Conservation (phyloP, 2,113 vertebrate genomes). For the Pagrus major region DNA sequence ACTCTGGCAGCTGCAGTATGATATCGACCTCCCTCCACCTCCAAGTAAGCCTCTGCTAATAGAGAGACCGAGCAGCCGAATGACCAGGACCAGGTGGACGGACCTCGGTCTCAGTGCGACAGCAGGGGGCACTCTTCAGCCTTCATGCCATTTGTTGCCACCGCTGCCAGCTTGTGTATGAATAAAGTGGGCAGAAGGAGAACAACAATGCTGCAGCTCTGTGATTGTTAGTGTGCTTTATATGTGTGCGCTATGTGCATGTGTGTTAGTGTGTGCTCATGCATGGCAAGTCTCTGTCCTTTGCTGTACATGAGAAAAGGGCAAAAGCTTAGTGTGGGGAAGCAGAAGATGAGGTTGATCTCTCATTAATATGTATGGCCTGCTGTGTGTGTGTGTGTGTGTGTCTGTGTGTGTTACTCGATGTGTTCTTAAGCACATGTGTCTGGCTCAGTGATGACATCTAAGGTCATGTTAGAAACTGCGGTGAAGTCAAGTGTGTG, state of each 20-base stretch:
- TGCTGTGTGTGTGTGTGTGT: slow-evolving; percentile 45
- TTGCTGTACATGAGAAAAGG: slow-evolving; percentile 77
- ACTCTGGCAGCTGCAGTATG: slow-evolving; percentile 56
- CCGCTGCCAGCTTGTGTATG: slow-evolving; percentile 41
- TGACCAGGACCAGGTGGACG: slow-evolving; percentile 53
- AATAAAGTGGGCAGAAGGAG: slow-evolving; percentile 38
- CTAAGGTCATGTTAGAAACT: slow-evolving; percentile 56
- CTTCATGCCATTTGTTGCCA: slow-evolving; percentile 70
- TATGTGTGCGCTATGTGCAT: slow-evolving; percentile 40
- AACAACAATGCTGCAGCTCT: slow-evolving; percentile 60
- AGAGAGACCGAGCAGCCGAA: slow-evolving; percentile 50
- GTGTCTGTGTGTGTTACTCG: slow-evolving; percentile 17
- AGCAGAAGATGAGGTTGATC: slow-evolving; percentile 61
- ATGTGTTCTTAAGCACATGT: slow-evolving; percentile 38
- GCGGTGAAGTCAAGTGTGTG: slow-evolving; percentile 50
- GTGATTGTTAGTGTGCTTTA: slow-evolving; percentile 32
- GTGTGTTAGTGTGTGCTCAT: slow-evolving; percentile 46
- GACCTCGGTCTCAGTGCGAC: slow-evolving; percentile 53
- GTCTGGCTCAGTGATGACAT: slow-evolving; percentile 50
- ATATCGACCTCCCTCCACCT: slow-evolving; percentile 64
- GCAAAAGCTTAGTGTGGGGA: slow-evolving; percentile 63
- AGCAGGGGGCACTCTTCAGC: slow-evolving; percentile 82
- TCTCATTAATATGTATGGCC: slow-evolving; percentile 79
- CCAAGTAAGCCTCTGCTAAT: slow-evolving; percentile 68
- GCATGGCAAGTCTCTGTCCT: slow-evolving; percentile 73